A percentile compares a stretch with the other conserved stretches of the same genome.
Conservation (phyloP, 2,113 vertebrate species). For the Toxotes chatareus region DNA sequence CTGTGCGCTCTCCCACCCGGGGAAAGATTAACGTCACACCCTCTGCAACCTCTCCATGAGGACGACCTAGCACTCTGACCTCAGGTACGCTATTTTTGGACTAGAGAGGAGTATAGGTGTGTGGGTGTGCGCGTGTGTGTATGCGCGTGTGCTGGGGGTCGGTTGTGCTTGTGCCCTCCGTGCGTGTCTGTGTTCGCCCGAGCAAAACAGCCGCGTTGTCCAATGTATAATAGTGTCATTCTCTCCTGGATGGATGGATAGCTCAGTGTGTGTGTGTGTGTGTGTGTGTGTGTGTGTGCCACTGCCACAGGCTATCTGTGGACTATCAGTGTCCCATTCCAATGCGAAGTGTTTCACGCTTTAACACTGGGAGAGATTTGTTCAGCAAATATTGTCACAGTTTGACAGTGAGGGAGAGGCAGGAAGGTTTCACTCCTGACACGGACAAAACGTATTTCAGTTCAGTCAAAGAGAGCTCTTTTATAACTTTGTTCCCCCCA, state of each 20-base stretch:
- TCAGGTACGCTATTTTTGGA: slow-evolving; percentile 73
- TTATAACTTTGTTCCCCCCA: slow-evolving; percentile 29
- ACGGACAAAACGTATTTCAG: neutral
- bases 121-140: neutral
- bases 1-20: slow-evolving; percentile 28
- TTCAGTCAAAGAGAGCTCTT: slow-evolving; percentile 6
- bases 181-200: neutral
- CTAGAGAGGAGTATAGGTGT: neutral
- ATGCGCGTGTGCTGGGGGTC: neutral
- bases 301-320: slow-evolving; percentile 64
- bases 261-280: slow-evolving; percentile 13
- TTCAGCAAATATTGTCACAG: slow-evolving; percentile 71
- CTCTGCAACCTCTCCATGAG: slow-evolving; percentile 36
- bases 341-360: slow-evolving; percentile 68
- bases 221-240: slow-evolving; percentile 50
- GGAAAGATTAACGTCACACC: slow-evolving; percentile 54
- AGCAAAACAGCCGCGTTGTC: slow-evolving; percentile 18
- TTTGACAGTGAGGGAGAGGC: slow-evolving; percentile 50
- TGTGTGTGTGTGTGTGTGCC: slow-evolving; percentile 5
- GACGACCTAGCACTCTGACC: slow-evolving; percentile 59
- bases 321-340: slow-evolving; percentile 64
- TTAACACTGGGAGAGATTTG: slow-evolving; percentile 65
- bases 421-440: slow-evolving; percentile 23
- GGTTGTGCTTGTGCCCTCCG: neutral
- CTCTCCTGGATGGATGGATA: slow-evolving; percentile 52